A percentile compares a stretch with the other conserved stretches of the same genome.
These are phyloP conservation scores for Minunthozetes semirufus DNA, from an alignment of 2,888 invertebrate genomes.

Conservation along the genomic window DNA sequence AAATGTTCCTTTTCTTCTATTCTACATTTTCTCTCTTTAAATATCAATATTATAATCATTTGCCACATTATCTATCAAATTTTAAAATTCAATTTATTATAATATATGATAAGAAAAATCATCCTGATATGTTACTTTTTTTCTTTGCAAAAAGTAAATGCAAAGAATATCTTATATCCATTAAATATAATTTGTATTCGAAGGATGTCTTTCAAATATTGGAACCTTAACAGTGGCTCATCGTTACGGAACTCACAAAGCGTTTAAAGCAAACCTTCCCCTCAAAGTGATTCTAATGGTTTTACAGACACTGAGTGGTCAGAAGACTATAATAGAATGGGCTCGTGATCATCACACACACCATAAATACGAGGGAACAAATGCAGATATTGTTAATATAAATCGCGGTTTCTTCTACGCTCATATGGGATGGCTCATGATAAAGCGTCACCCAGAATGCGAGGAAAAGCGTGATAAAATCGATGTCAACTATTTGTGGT, in stretches of 20 bases:
- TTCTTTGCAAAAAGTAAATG: too few relatives aligned
- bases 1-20: not conserved
- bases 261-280: not conserved
- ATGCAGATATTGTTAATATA: conserved; percentile 11
- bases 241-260: conserved; percentile 6
- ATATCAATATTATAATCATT: too few relatives aligned
- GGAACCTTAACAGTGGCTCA: too few relatives aligned
- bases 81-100: too few relatives aligned
- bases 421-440: conserved; percentile 26
- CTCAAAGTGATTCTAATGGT: not conserved
- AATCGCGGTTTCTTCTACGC: conserved; percentile 27
- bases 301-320: conserved; percentile 11
- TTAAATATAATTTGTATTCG: too few relatives aligned
- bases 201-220: too few relatives aligned
- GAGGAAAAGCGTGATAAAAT: not conserved
- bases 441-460: conserved; percentile 21
- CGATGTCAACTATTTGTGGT: conserved; percentile 3
- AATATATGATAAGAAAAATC: too few relatives aligned
- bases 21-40: too few relatives aligned
- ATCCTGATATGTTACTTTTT: too few relatives aligned
- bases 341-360: conserved; percentile 17
- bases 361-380: conserved; percentile 21
- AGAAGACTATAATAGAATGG: conserved; percentile 1
- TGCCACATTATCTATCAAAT: too few relatives aligned
- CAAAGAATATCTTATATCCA: too few relatives aligned